phyloP scores from a whole-genome alignment of 2,888 invertebrate species.

The Scaptomyza reducta region DNA sequence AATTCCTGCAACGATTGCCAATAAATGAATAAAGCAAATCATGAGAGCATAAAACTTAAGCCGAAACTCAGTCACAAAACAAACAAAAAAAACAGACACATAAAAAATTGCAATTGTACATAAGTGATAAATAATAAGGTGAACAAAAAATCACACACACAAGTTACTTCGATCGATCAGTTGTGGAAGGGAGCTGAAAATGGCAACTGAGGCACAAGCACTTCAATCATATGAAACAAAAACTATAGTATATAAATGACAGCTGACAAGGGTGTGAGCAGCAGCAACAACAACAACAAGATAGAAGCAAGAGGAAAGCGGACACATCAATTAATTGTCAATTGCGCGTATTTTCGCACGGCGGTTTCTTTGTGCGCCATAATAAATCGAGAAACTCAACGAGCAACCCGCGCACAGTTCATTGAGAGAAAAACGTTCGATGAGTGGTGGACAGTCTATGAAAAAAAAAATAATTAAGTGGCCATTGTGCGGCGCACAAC shows the following conservation, averaged over 20 bases:
- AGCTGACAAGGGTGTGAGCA: conserved; percentile 79
- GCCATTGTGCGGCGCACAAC: conserved; percentile 62
- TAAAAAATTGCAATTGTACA: conserved; percentile 59
- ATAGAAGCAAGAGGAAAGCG: conserved; percentile 59
- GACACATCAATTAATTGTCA: conserved; percentile 81
- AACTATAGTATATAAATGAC: conserved; percentile 60
- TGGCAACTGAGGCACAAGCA: conserved; percentile 50
- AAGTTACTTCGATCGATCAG: conserved; percentile 47
- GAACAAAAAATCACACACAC: conserved; percentile 46
- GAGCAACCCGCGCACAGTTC: conserved; percentile 51
- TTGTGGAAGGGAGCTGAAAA: conserved; percentile 42
- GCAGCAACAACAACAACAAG: conserved; percentile 37
- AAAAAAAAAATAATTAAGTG: conserved; percentile 80
- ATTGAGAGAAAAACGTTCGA: conserved; percentile 58
- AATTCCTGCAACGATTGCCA: conserved; percentile 40
- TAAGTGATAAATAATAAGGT: conserved; percentile 74
- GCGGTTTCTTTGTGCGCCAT: conserved; percentile 70
- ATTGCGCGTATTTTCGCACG: conserved; percentile 80
- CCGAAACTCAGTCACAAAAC: conserved; percentile 48
- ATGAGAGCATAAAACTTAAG: conserved; percentile 67
- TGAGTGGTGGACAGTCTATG: conserved; percentile 49
- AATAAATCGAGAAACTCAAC: conserved; percentile 30
- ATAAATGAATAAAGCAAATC: conserved; percentile 76
- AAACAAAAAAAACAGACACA: conserved; percentile 23
- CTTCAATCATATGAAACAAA: conserved; percentile 65